Percentiles rank a stretch among this genome's conserved stretches.
Conservation (phyloP, 2,888 invertebrate species). For the Mesoligia furuncula region DNA sequence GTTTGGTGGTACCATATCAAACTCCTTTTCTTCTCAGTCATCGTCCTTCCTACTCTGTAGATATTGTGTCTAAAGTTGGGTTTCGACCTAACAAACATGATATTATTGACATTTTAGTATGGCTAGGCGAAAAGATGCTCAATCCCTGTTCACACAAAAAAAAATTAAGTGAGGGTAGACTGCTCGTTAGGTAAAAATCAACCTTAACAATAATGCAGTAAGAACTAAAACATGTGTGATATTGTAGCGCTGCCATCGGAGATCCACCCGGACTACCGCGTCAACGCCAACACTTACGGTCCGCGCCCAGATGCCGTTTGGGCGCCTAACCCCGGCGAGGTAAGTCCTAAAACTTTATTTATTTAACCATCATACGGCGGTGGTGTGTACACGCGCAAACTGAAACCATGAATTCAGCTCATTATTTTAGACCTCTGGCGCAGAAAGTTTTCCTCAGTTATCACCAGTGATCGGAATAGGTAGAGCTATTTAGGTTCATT, state of each 20-base stretch:
- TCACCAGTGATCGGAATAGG: too few relatives aligned
- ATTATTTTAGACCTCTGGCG: background rate
- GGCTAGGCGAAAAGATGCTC: background rate
- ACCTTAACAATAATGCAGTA: background rate
- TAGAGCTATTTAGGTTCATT: too few relatives aligned
- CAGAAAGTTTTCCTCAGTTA: background rate
- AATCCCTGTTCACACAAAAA: background rate
- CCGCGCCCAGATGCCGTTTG: conserved; percentile 71
- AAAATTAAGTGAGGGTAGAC: background rate
- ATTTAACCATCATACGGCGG: background rate
- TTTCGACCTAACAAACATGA: background rate
- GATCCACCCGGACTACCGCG: conserved; percentile 47
- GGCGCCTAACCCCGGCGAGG: conserved; percentile 72
- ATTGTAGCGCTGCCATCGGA: conserved; percentile 50
- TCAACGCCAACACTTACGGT: conserved; percentile 59
- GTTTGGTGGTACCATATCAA: too few relatives aligned
- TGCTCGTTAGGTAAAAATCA: background rate
- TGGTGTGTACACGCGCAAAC: background rate
- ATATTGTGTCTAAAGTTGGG: background rate
- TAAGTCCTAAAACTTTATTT: conserved; percentile 53
- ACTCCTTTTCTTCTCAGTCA: background rate
- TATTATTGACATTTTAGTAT: too few relatives aligned
- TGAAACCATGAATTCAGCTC: background rate
- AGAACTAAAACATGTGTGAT: background rate
- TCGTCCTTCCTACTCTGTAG: background rate